Evolutionary conservation across 2,888 invertebrate genomes (phyloP).

Genomic region (Xanthia togata): DNA sequence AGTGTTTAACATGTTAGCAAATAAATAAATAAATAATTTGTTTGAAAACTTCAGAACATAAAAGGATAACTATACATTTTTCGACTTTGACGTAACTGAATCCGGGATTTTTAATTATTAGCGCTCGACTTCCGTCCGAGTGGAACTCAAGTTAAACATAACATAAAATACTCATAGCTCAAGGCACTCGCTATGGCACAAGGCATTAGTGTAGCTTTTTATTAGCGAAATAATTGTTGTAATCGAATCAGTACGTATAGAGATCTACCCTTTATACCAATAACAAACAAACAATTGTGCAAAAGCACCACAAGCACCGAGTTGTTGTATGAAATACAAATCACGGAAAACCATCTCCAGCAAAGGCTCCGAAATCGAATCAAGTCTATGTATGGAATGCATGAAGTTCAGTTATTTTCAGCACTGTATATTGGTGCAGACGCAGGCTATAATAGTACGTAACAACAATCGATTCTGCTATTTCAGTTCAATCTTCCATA

Average conservation of each 20-base stretch:
- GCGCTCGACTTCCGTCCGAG: background rate
- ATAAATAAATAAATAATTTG: too few relatives aligned
- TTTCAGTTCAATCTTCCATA: conserved; percentile 1
- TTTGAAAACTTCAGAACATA: too few relatives aligned
- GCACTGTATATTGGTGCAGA: conserved; percentile 7
- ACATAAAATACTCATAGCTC: too few relatives aligned
- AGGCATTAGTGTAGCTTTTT: background rate
- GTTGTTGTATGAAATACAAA: background rate
- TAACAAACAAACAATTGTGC: too few relatives aligned
- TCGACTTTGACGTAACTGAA: too few relatives aligned
- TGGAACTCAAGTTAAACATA: background rate
- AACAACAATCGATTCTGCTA: conserved; percentile 47
- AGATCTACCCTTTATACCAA: too few relatives aligned
- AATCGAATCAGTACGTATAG: background rate
- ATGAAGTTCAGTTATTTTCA: conserved; percentile 36
- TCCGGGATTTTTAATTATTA: background rate
- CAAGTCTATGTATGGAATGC: conserved; percentile 13
- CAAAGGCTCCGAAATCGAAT: background rate
- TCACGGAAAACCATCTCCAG: background rate
- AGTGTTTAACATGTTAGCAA: too few relatives aligned
- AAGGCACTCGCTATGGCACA: too few relatives aligned
- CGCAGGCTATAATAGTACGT: conserved; percentile 16
- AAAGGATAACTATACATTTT: too few relatives aligned
- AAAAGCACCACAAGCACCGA: background rate
- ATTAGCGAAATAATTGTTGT: background rate